Conservation (phyloP, 2,113 vertebrate genomes). For the Verasper variegatus region DNA sequence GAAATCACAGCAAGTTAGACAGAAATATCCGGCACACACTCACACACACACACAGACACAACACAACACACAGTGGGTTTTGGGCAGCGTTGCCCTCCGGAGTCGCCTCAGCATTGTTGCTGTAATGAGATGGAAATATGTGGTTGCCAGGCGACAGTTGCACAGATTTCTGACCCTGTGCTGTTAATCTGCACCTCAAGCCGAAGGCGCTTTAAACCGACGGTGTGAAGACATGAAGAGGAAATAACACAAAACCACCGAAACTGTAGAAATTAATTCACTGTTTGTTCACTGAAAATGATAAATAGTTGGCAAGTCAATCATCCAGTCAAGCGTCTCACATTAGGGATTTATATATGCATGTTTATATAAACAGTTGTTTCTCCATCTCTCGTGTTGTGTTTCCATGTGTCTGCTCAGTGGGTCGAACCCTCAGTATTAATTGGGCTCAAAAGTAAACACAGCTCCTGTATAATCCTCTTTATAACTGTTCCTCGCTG, state of each 20-base stretch:
- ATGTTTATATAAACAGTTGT: no score
- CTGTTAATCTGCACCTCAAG: slow-evolving; percentile 21
- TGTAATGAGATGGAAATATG: slow-evolving; percentile 49
- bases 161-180: slow-evolving; percentile 21
- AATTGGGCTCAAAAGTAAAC: no score
- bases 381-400: no score
- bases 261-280: background rate
- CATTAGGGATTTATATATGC: no score
- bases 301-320: no score
- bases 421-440: no score
- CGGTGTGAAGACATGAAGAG: slow-evolving; percentile 3
- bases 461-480: no score
- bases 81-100: background rate
- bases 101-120: slow-evolving; percentile 31
- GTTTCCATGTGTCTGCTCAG: no score
- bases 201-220: background rate
- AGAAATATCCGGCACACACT: background rate
- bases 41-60: no score
- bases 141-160: slow-evolving; percentile 59
- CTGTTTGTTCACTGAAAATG: no score
- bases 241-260: background rate
- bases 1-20: background rate
- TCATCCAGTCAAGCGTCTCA: no score
- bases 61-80: background rate
- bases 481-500: background rate